A percentile compares a stretch with the other conserved stretches of the same genome.
These are phyloP conservation scores for Dynastes grantii DNA, from an alignment of 2,888 invertebrate species.

Conservation along the genomic window DNA sequence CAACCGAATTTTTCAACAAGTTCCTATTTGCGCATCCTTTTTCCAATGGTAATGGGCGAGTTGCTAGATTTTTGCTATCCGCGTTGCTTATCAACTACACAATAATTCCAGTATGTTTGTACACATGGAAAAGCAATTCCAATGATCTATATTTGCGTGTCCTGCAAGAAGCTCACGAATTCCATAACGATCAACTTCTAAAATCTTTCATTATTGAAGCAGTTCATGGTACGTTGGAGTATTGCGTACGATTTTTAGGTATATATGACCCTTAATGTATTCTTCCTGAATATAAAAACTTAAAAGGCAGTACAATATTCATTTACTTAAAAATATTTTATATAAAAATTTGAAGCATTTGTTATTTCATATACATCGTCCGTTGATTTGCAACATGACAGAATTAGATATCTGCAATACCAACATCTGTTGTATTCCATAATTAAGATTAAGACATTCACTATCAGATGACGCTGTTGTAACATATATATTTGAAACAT, in stretches of 20 bases:
- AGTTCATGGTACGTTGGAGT: background rate
- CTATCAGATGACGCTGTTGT: too few species aligned
- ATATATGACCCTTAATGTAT: too few species aligned
- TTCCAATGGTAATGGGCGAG: slow-evolving; percentile 12
- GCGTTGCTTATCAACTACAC: slow-evolving; percentile 13
- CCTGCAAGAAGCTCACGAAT: slow-evolving; percentile 9
- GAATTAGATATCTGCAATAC: too few species aligned
- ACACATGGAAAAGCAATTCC: background rate
- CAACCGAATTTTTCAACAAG: slow-evolving; percentile 12
- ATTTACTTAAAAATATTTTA: too few species aligned
- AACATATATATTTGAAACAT: too few species aligned
- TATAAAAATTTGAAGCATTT: too few species aligned
- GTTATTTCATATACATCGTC: too few species aligned
- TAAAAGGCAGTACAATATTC: too few species aligned
- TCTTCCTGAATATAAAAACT: too few species aligned
- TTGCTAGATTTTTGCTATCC: slow-evolving; percentile 27
- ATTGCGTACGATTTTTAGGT: background rate
- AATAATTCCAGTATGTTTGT: slow-evolving; percentile 7
- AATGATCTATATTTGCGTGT: background rate
- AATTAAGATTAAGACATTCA: too few species aligned
- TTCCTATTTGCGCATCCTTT: slow-evolving; percentile 24
- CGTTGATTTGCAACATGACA: too few species aligned
- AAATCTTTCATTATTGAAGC: slow-evolving; percentile 14
- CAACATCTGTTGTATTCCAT: too few species aligned
- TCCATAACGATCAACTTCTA: background rate